Conservation (phyloP, 53 echinoderm and acorn worm species). For the Echinarachnius parma region DNA sequence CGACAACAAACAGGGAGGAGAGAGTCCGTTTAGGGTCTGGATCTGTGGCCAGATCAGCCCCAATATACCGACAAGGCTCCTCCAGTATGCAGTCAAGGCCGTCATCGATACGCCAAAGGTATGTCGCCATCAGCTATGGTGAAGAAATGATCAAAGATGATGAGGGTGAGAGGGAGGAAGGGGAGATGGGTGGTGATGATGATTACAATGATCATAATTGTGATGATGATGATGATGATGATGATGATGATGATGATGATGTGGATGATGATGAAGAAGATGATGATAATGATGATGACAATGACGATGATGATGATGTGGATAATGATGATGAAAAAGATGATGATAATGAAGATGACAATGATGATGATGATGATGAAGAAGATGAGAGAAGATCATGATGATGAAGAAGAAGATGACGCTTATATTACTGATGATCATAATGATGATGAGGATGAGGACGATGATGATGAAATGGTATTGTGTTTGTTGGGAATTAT, state of each 20-base stretch:
- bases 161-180: neutral
- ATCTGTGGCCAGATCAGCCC: conserved; percentile 77
- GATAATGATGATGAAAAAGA: neutral
- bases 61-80: conserved; percentile 64
- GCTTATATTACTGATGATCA: neutral
- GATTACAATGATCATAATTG: neutral
- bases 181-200: neutral
- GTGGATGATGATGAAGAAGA: neutral
- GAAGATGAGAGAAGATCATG: neutral
- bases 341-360: conserved; percentile 4
- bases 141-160: neutral
- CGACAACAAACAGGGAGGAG: conserved; percentile 71
- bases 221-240: neutral
- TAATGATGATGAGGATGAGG: neutral
- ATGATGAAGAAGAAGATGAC: neutral
- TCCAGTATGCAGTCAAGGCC: conserved; percentile 85
- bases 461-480: neutral
- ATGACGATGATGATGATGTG: neutral
- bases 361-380: neutral
- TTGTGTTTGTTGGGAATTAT: neutral
- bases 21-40: conserved; percentile 89
- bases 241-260: conserved; percentile 9
- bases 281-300: neutral
- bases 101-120: conserved; percentile 95
- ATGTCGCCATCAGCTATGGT: neutral